Percentiles rank a stretch among this genome's conserved stretches.
Conservation (phyloP, 1,140 invertebrate species). For the Melipona quadrifasciata region DNA sequence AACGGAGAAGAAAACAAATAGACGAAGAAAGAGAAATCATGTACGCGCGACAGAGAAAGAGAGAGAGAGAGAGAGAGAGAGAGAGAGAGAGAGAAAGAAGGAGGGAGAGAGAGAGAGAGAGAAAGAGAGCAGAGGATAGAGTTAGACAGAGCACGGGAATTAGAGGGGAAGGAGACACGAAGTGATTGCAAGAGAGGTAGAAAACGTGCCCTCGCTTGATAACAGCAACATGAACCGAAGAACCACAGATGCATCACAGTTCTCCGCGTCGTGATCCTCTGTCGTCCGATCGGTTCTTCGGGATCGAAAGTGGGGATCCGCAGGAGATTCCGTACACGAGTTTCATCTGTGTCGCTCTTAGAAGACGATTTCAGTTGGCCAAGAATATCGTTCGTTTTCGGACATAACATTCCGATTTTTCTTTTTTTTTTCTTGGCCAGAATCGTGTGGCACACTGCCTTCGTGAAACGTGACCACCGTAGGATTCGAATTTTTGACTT, state of each 20-base stretch:
- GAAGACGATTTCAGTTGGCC: slow-evolving; percentile 69
- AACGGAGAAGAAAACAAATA: slow-evolving; percentile 17
- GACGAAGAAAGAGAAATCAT: slow-evolving; percentile 2
- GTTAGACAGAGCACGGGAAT: not conserved
- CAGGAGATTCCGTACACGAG: slow-evolving; percentile 54
- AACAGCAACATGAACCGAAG: slow-evolving; percentile 60
- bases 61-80: no score
- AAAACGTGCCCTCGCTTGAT: slow-evolving; percentile 67
- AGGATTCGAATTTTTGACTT: not conserved
- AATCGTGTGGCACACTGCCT: slow-evolving; percentile 23
- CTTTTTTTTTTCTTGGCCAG: slow-evolving; percentile 23
- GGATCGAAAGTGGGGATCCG: slow-evolving; percentile 64
- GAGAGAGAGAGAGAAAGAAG: no score
- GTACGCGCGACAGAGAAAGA: not conserved
- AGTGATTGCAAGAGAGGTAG: slow-evolving; percentile 55
- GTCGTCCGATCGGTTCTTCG: slow-evolving; percentile 55
- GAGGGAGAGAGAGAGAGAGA: not conserved
- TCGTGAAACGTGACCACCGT: not conserved
- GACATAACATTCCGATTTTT: slow-evolving; percentile 62
- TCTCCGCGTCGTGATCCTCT: slow-evolving; percentile 52
- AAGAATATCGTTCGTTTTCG: slow-evolving; percentile 71
- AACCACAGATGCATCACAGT: slow-evolving; percentile 56
- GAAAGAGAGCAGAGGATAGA: not conserved
- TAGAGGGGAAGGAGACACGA: slow-evolving; percentile 3
- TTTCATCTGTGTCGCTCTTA: slow-evolving; percentile 53